Evolutionary conservation across 2,113 vertebrate species (phyloP), one percentile per base, ranked within the genome.

Genomic region (Choloepus hoffmanni): DNA sequence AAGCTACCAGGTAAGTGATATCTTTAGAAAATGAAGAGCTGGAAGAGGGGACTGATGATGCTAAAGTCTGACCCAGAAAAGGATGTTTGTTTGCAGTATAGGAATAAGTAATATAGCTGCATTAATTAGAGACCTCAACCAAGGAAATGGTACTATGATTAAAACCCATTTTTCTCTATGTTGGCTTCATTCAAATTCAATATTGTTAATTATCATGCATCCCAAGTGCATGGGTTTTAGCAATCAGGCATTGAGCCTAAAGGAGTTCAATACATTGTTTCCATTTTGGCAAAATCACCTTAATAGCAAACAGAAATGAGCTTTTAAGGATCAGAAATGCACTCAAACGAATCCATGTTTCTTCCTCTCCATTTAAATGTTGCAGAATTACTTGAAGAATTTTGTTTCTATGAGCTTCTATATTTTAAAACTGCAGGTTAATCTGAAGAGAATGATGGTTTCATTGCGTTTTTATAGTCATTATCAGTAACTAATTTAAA

Each of bases 301-400:
- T 77, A 74, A 33, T 63, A 90, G 55, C 94, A 85, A 96, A 94
- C 21, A 81, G 60, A 95, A 92, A 93, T 76, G 55, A 77, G 94
- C 5, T 89, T 84, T 67, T 72, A 92, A 84, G 92, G 5, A 68
- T 88, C 28, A 90, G 13, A 94, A 70, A 63, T 85, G 10, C 70
- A 76, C 9, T 36, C 63, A 28, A 93, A 96, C 73, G 10, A 87
- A 58, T 92, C 21, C 50, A 36, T 0, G 15, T n/a, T 73, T 48
- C 7, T 58, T 74, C 7, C 13, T 84, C 8, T 72, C 13, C 50
- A 65, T 40, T 43, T 72, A 83, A 58, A 76, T 40, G 83, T 89
- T 94, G 53, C 33, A 92, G 24, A 89, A 72, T 89, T 62, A 60
- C 68, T 4, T 33, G 18, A 33, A 68, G 63, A 72, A 68, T 85